Conservation (phyloP, 2,888 invertebrate genomes). For the Catocala sponsa region DNA sequence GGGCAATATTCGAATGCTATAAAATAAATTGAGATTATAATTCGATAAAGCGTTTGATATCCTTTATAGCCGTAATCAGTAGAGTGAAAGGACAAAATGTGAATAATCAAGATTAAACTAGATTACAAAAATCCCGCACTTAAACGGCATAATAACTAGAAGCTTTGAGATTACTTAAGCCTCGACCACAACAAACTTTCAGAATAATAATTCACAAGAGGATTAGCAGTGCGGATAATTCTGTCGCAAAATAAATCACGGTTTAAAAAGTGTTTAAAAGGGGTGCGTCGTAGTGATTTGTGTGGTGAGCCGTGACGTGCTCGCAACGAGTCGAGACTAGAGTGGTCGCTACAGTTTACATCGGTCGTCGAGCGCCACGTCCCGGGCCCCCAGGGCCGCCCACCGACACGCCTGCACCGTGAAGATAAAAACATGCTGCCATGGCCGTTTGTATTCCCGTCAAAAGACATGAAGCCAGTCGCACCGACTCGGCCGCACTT, state of each 20-base stretch:
- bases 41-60: conserved; percentile 58
- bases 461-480: conserved; percentile 40
- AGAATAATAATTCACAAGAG: conserved; percentile 76
- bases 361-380: conserved; percentile 22
- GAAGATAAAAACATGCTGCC: conserved; percentile 65
- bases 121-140: conserved; percentile 54
- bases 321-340: conserved; percentile 28
- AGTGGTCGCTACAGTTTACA: conserved; percentile 34
- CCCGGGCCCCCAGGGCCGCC: conserved; percentile 31
- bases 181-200: conserved; percentile 75
- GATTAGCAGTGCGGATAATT: conserved; percentile 79
- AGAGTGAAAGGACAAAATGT: conserved; percentile 35
- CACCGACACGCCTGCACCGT: conserved; percentile 56
- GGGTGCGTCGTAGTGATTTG: conserved; percentile 73
- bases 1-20: conserved; percentile 48
- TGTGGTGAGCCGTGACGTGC: conserved; percentile 62
- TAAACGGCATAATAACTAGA: conserved; percentile 67
- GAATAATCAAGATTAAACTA: conserved; percentile 51
- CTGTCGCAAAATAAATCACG: conserved; percentile 77
- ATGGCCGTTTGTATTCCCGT: conserved; percentile 35
- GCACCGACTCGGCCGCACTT: conserved; percentile 21
- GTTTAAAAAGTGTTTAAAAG: conserved; percentile 75
- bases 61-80: conserved; percentile 29
- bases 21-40: conserved; percentile 52
- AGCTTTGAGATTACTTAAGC: conserved; percentile 73